Percentiles rank a stretch among this genome's conserved stretches.
Conservation (phyloP, 2,888 invertebrate species). For the Didymodactylos carnosus region DNA sequence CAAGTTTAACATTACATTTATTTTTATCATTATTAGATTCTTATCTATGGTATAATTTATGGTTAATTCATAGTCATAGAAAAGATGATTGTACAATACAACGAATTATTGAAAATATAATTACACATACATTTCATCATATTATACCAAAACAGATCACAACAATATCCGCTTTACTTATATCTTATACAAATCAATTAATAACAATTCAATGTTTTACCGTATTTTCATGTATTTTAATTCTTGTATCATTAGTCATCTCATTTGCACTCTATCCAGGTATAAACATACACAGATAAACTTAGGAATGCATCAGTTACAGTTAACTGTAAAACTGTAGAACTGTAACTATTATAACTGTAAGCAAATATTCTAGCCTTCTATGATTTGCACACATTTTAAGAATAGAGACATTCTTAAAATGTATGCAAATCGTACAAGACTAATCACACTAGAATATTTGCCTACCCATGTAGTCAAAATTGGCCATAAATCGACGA, state of each 20-base stretch:
- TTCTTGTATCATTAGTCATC: not conserved
- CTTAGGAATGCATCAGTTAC: too few species aligned
- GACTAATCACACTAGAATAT: too few species aligned
- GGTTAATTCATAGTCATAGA: not conserved
- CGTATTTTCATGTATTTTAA: not conserved
- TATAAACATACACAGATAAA: too few species aligned
- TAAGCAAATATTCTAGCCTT: too few species aligned
- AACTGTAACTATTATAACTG: too few species aligned
- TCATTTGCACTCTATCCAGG: not conserved
- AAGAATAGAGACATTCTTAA: too few species aligned
- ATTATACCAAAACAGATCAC: constrained; percentile 4
- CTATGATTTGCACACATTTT: too few species aligned
- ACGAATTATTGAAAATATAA: constrained; percentile 1
- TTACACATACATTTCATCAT: constrained; percentile 5
- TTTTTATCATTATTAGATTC: not conserved
- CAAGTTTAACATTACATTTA: not conserved
- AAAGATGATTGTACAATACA: not conserved
- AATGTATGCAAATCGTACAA: too few species aligned
- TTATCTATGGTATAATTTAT: not conserved
- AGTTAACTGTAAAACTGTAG: too few species aligned
- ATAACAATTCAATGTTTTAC: not conserved
- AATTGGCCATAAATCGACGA: too few species aligned
- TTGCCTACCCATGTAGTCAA: too few species aligned
- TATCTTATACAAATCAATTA: constrained; percentile 8
- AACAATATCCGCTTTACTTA: not conserved